Evolutionary conservation across 2,797 vertebrate genomes (phyloP), one percentile per base, ranked within the genome.

Genomic region (Etheostoma perlongum): DNA sequence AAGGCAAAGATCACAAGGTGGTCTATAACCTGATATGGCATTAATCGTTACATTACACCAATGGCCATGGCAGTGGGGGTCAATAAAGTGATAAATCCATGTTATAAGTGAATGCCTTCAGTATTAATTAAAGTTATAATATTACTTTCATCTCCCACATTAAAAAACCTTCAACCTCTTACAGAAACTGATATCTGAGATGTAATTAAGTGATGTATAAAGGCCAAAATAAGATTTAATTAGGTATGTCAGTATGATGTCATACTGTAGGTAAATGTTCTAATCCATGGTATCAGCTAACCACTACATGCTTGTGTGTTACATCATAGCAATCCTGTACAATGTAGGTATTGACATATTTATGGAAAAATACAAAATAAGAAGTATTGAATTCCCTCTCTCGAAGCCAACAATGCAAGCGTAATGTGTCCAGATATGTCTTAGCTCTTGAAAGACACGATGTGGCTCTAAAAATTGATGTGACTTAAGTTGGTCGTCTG

Each of bases 1-100:
- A 13, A 66, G 72, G 64, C 55, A 71, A 51, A 73, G 83, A 87
- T 86, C 83, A 89, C 76, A 85, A 70, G 73, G 33, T 68, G 63
- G 49, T 70, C 44, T 82, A 55, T 57, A 78, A 86, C 72, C 46
- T 78, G 58, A 89, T 68, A 77, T 51, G 30, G 18, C 51, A 64
- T 82, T 68, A 74, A 82, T 7, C 64, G 58, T 54, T 49, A 30
- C 60, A 76, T 83, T 67, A 64, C 55, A 60, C 49, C 46, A 48
- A n/a, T 23, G 23, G 16, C 36, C 40, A 9, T 79, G 77, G 62
- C 76, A 57, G 19, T 57, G 53, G 60, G 60, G 33, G 65, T 82
- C 58, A 68, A 55, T 14, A 21, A 48, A 14, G 64, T 51, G 42
- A 81, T 79, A 73, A 69, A 81, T 71, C 36, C 1, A 33, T n/a